Base-by-base conservation (phyloP, 30 jellyfish, hydroid and myxozoan genomes). In the Aurelia coerulea region DNA sequence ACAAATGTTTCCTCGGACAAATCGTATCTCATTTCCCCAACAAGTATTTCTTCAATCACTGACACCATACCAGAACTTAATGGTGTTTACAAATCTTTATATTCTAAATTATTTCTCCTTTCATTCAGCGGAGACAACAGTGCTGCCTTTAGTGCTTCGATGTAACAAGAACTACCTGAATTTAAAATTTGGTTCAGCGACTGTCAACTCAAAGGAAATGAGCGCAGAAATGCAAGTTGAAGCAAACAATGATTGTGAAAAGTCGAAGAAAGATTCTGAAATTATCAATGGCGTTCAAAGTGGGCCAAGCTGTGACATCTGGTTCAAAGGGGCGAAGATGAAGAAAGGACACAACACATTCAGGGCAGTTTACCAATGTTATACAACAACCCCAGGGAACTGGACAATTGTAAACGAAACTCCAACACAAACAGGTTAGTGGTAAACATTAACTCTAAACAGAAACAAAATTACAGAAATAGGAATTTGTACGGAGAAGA, bases 281-380 rank as follows among this genome's bases (percentile, higher is more conserved):
- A 46, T 46, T 16, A 46, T 46, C 14, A 46, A 46, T 46, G 56
- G 56, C 56, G 56, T 46, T 46, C 56, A 46, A 9, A 46, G 16
- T 46, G 56, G 56, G 56, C 56, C 56, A 31, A 0, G 10, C 29
- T 75, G 85, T 54, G 39, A 16, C 7, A 4, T 75, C 35, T 62
- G 16, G 59, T 60, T 75, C 16, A 56, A 15, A 10, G 74, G 23
- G 3, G 85, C 85, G 35, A 75, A 52, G 37, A 31, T 2, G 19
- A 37, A 42, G 75, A 32, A 50, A 7, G 75, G 75, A 54, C 3
- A 18, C 6, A 71, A 75, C 32, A 29, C 65, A 10, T 4, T 54
- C 74, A 52, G 85, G 46, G 85, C 68, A 17, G 74, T 75, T 32
- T 75, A 75, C 74, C 85, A 75, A 12, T 75, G 85, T 37, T 16